Evolutionary conservation across 2,797 vertebrate genomes (phyloP).

Genomic region (Nyctibius grandis): DNA sequence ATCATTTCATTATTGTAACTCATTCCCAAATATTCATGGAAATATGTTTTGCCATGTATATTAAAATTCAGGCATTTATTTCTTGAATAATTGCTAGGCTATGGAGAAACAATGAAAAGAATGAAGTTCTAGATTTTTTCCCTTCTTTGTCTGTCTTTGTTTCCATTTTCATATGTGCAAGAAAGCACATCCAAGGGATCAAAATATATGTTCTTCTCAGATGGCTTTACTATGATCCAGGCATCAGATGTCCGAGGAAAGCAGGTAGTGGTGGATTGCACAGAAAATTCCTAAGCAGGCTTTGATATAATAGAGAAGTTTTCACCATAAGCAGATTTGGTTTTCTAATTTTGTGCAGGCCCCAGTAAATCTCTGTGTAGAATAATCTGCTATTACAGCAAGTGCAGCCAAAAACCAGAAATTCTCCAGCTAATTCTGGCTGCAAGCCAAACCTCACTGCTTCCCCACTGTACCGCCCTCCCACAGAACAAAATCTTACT

Average conservation of each 20-base stretch:
- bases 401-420: slow-evolving; percentile 28
- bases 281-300: background rate
- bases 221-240: background rate
- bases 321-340: background rate
- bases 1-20: background rate
- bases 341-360: slow-evolving; percentile 21
- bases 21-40: background rate
- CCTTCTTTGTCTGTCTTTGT: background rate
- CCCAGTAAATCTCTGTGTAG: background rate
- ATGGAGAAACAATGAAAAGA: background rate
- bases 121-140: background rate
- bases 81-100: background rate
- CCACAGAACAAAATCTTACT: background rate
- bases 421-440: slow-evolving; percentile 7
- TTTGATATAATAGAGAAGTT: background rate
- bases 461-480: background rate
- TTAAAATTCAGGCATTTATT: background rate
- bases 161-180: background rate
- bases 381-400: background rate
- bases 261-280: background rate
- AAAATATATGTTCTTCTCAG: background rate
- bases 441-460: slow-evolving; percentile 1
- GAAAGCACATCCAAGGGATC: background rate
- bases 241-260: background rate
- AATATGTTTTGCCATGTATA: background rate